A percentile compares a stretch with the other conserved stretches of the same genome.
These are phyloP conservation scores for Myotis planiceps DNA, from an alignment of 2,797 vertebrate species.

Conservation along the genomic window DNA sequence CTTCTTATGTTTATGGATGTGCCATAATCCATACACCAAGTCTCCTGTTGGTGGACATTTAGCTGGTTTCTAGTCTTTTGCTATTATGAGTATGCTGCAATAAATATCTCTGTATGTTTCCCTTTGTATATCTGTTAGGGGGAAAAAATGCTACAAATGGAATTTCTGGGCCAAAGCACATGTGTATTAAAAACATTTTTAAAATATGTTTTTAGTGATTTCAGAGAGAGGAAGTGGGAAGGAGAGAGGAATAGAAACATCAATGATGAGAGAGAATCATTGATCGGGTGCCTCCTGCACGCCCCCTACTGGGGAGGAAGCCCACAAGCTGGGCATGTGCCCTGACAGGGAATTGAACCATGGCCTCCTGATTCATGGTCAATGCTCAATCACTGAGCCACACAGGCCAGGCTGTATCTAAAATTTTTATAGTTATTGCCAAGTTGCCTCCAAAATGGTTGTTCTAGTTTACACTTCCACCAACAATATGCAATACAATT, in stretches of 20 bases:
- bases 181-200: too few species aligned
- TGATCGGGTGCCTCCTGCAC: too few species aligned
- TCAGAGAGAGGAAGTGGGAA: too few species aligned
- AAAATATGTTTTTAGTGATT: too few species aligned
- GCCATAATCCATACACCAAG: background rate
- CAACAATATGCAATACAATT: background rate
- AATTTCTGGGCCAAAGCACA: slow-evolving; percentile 9
- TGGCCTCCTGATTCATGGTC: too few species aligned
- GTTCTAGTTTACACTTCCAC: background rate
- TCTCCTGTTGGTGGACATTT: background rate
- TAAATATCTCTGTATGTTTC: background rate
- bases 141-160: background rate
- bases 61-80: background rate
- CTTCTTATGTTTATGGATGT: background rate
- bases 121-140: background rate
- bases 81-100: background rate
- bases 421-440: background rate
- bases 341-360: too few species aligned
- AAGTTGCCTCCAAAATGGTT: background rate
- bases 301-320: too few species aligned
- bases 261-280: too few species aligned
- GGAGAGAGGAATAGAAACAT: too few species aligned
- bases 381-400: too few species aligned
- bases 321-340: too few species aligned
- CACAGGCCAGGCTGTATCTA: background rate